phyloP scores from a whole-genome alignment of 2,888 invertebrate genomes.

The Cheilosia pagana region DNA sequence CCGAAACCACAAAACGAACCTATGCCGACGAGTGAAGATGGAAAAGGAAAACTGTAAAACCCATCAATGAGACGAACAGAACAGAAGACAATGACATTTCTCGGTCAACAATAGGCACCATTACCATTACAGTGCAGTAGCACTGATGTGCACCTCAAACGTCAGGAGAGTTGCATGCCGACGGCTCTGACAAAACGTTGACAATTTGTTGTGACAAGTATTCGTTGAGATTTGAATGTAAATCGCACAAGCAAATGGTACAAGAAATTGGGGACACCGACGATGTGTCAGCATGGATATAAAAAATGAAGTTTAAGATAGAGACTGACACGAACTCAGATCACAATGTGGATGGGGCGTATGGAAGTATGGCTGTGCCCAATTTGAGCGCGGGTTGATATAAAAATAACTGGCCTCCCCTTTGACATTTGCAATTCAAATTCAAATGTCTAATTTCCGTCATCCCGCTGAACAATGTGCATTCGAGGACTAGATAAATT shows the following conservation, averaged over 20 bases:
- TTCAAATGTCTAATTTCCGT: conserved; percentile 44
- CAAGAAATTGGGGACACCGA: conserved; percentile 50
- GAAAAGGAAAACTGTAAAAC: conserved; percentile 30
- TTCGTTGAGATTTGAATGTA: conserved; percentile 62
- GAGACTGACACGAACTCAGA: conserved; percentile 10
- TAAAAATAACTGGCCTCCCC: conserved; percentile 56
- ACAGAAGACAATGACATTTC: conserved; percentile 64
- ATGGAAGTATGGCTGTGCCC: conserved; percentile 16
- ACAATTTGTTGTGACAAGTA: conserved; percentile 67
- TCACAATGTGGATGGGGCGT: not conserved
- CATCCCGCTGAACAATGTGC: conserved; percentile 25
- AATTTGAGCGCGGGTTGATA: conserved; percentile 28
- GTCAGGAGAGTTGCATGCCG: conserved; percentile 51
- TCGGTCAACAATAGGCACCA: conserved; percentile 54
- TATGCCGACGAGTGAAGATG: conserved; percentile 12
- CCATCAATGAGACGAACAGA: conserved; percentile 34
- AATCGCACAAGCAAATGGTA: conserved; percentile 44
- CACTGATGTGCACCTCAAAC: conserved; percentile 48
- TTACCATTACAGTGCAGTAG: conserved; percentile 48
- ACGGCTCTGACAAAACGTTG: conserved; percentile 59
- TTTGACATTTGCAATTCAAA: conserved; percentile 73
- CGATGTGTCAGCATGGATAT: not conserved
- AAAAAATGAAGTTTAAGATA: conserved; percentile 1
- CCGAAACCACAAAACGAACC: conserved; percentile 25
- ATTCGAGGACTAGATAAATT: conserved; percentile 63